These are phyloP conservation scores for Octomys mimax DNA, from an alignment of 2,797 vertebrate species.

Conservation along the genomic window DNA sequence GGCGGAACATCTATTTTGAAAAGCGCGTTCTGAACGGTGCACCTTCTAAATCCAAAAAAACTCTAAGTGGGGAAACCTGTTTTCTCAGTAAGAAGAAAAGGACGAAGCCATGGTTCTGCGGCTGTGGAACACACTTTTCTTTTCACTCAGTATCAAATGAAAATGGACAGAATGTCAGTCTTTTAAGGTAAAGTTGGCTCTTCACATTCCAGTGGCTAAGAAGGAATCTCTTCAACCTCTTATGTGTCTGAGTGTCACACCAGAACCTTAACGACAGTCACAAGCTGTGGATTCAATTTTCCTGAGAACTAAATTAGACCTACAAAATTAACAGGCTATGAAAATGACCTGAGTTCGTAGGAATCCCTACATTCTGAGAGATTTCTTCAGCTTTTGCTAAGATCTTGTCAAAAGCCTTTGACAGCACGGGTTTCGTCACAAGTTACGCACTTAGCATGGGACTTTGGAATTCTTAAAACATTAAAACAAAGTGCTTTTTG, in stretches of 20 bases:
- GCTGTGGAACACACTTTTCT: slow-evolving; percentile 13
- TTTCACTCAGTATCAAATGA: slow-evolving; percentile 41
- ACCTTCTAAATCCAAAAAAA: slow-evolving; percentile 55
- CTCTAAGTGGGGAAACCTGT: slow-evolving; percentile 1
- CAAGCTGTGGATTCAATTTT: slow-evolving; percentile 48
- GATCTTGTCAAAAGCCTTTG: slow-evolving; percentile 60
- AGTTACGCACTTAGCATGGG: slow-evolving; percentile 44
- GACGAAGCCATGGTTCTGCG: background rate
- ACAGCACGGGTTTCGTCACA: slow-evolving; percentile 58
- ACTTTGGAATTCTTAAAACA: slow-evolving; percentile 51
- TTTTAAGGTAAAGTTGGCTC: slow-evolving; percentile 47
- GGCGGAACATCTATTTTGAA: slow-evolving; percentile 30
- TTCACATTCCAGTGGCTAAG: background rate
- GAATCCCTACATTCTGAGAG: slow-evolving; percentile 64
- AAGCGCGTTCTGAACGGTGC: slow-evolving; percentile 9
- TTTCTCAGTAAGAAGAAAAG: slow-evolving; percentile 43
- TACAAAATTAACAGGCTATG: slow-evolving; percentile 68
- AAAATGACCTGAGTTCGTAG: slow-evolving; percentile 77
- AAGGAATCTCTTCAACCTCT: background rate
- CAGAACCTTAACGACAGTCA: slow-evolving; percentile 4
- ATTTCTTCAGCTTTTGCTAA: slow-evolving; percentile 61
- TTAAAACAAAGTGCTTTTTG: slow-evolving; percentile 55
- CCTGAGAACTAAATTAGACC: slow-evolving; percentile 70
- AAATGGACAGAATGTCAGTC: slow-evolving; percentile 44
- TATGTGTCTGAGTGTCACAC: slow-evolving; percentile 7